Evolutionary conservation across 2,113 vertebrate genomes (phyloP), one percentile per base, ranked within the genome.

Genomic region (Phyllostomus discolor): DNA sequence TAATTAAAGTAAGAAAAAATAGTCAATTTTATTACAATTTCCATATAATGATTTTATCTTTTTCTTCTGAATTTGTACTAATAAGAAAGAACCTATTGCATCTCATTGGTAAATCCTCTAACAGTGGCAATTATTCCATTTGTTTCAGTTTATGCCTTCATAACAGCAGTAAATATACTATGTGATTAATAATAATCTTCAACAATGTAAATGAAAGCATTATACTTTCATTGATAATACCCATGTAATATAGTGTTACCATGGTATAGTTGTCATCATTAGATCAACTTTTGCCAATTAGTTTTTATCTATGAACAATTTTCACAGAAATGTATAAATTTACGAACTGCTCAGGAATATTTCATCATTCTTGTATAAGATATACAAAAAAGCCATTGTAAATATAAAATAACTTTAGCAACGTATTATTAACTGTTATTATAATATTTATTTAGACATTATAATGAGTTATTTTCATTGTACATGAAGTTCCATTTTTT

Each of bases 1-100:
- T 97, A 98, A 98, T 97, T 97, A 97, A 96, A 97, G 85, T 97
- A 97, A 97, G 90, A 97, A 80, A 97, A 98, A 98, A 98, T 95
- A 97, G 98, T 95, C 83, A 86, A 95, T 94, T 97, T 98, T 97
- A 97, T 98, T 98, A 95, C 4, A 95, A 76, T 85, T 22, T 89
- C 90, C 76, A 38, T 96, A 85, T 93, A 97, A 97, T 76, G 98
- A 97, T 98, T 97, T 97, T 84, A 90, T 95, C 79, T 70, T 96
- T 94, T 54, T 97, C 75, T 97, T 96, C 81, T 97, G 94, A 90
- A 96, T 96, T 59, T 93, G 16, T 96, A 95, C 67, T 96, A 90
- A 95, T 92, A 97, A 94, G 16, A 57, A 48, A 94, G 95, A 97
- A 88, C 54, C 81, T 96, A 97, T 98, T 98, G 85, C 67, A 97